phyloP scores from a whole-genome alignment of 2,113 vertebrate species.

The Entelurus aequoreus region DNA sequence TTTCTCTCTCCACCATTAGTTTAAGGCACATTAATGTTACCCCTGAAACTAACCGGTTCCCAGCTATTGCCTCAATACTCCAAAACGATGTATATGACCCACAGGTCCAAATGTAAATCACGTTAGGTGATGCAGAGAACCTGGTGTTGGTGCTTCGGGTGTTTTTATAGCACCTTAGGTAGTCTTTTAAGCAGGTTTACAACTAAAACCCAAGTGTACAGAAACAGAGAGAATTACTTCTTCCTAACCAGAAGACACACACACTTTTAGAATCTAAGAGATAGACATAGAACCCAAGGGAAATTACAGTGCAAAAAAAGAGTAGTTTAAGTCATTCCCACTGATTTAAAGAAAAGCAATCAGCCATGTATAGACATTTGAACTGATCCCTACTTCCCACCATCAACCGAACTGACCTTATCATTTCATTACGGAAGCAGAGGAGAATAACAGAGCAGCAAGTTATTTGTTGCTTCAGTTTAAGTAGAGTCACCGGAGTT shows the following conservation, averaged over 20 bases:
- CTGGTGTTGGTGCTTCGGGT: slow-evolving; percentile 6
- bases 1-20: slow-evolving; percentile 8
- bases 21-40: slow-evolving; percentile 14
- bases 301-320: slow-evolving; percentile 39
- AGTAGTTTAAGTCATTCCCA: slow-evolving; percentile 25
- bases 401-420: slow-evolving; percentile 18
- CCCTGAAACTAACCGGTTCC: slow-evolving; percentile 1
- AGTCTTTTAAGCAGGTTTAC: slow-evolving; percentile 11
- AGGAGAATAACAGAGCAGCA: slow-evolving; percentile 16
- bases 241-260: slow-evolving; percentile 3
- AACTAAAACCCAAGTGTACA: background rate
- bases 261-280: slow-evolving; percentile 1
- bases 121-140: slow-evolving; percentile 12
- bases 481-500: background rate
- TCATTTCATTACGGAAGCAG: slow-evolving; percentile 41
- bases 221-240: background rate
- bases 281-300: slow-evolving; percentile 33
- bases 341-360: slow-evolving; percentile 50
- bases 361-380: slow-evolving; percentile 18
- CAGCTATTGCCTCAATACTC: slow-evolving; percentile 18
- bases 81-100: slow-evolving; percentile 19
- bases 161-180: background rate
- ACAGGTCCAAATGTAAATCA: slow-evolving; percentile 20
- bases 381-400: slow-evolving; percentile 28
- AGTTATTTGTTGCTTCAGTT: slow-evolving; percentile 17